Base-by-base conservation (phyloP, 2,113 vertebrate species). In the Chionomys nivalis region DNA sequence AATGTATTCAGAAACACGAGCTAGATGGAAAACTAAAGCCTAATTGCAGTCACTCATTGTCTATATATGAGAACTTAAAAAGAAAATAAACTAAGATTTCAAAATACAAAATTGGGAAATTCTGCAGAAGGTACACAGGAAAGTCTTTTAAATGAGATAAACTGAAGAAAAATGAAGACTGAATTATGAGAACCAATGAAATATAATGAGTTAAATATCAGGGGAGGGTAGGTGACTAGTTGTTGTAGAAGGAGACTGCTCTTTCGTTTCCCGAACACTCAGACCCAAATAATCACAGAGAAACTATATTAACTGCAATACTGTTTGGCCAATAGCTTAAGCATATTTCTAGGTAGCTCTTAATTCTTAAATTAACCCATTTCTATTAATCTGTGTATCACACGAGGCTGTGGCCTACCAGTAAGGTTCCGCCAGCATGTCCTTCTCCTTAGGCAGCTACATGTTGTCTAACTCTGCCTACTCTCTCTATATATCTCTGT, bases 51-150 rank as follows among this genome's bases (percentile, higher is more conserved):
- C 91, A 63, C 33, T 49, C 13, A 82, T 16, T 70, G 61, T 79
- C 82, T 85, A 16, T 33, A 79, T 73, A 96, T 42, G 73, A 96
- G 26, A 94, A 68, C 31, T 58, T 82, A 14, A 92, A 68, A 83
- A 97, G 72, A 94, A 96, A 95, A 96, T 63, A 42, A 23, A 47
- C 66, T 75, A 89, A 72, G 47, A 94, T 83, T 63, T 91, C 63
- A 94, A 92, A 96, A 95, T 31, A 79, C 42, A 77, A 94, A 94
- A 70, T 49, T 77, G 31, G 39, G 42, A 85, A 44, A 93, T 91
- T 89, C 91, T 94, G 94, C 73, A 90, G 24, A 87, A 78, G 52
- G 39, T 82, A 94, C 44, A 90, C 8, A 94, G 23, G 19, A 21
- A 93, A 95, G 90, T 65, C 61, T 76, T 96, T 91, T 85, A 87